A percentile compares a stretch with the other conserved stretches of the same genome.
Conservation (phyloP, 2,888 invertebrate species). For the Sesia bembeciformis region DNA sequence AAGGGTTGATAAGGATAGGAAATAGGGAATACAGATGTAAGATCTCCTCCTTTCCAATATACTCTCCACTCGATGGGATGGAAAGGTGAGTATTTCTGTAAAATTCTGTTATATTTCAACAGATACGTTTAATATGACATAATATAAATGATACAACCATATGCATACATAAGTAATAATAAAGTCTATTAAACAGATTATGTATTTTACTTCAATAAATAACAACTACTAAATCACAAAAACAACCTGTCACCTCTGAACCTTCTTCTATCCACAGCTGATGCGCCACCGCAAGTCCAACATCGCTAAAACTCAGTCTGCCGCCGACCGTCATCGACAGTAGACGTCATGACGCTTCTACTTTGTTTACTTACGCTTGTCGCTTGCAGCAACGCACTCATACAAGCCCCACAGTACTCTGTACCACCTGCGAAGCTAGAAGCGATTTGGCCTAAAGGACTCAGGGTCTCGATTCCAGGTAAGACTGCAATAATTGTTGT, state of each 20-base stretch:
- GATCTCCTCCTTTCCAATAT: no score
- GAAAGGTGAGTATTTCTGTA: no score
- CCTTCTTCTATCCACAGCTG: not conserved
- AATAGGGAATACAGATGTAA: no score
- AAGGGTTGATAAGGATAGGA: no score
- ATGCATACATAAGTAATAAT: no score
- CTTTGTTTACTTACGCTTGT: constrained; percentile 18
- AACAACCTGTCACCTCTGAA: not conserved
- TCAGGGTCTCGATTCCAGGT: constrained; percentile 76
- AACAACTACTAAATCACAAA: not conserved
- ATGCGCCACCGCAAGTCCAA: constrained; percentile 20
- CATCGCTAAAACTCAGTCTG: constrained; percentile 20
- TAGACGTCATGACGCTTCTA: constrained; percentile 30
- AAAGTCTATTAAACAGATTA: no score
- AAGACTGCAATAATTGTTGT: constrained; percentile 8
- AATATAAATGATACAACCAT: no score
- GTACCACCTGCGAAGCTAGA: constrained; percentile 74
- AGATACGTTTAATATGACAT: no score
- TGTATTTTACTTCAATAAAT: not conserved
- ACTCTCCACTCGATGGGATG: no score
- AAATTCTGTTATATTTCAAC: no score
- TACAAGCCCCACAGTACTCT: constrained; percentile 26
- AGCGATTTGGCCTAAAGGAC: constrained; percentile 74
- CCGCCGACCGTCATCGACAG: constrained; percentile 12
- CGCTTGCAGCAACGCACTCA: constrained; percentile 18